Percentiles rank a stretch among this genome's conserved stretches.
Conservation (phyloP, 2,888 invertebrate species). For the Drosophila mimica region DNA sequence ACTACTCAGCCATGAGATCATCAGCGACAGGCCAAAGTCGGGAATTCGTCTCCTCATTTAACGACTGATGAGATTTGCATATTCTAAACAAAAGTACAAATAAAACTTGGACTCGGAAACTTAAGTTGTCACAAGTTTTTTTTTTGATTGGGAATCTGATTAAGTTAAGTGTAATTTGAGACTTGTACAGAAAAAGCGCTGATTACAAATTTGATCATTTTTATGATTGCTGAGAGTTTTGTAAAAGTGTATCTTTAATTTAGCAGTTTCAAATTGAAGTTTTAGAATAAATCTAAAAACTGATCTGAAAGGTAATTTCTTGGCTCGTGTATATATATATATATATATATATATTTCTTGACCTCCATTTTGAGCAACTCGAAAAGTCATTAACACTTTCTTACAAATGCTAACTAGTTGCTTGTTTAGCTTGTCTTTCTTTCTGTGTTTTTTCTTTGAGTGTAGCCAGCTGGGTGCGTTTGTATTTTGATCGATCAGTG, state of each 20-base stretch:
- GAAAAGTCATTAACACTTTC: not conserved
- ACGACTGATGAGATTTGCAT: slow-evolving; percentile 38
- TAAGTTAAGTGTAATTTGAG: not conserved
- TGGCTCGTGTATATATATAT: not conserved
- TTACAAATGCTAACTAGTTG: not conserved
- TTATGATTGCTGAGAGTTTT: no score
- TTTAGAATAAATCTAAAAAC: not conserved
- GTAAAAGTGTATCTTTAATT: no score
- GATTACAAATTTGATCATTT: no score
- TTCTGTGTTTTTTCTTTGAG: slow-evolving; percentile 21
- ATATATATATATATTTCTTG: not conserved
- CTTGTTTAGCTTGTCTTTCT: not conserved
- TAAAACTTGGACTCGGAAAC: not conserved
- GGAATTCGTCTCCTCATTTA: slow-evolving; percentile 4
- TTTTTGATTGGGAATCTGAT: not conserved
- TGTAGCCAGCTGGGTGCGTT: slow-evolving; percentile 44
- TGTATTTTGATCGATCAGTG: slow-evolving; percentile 57
- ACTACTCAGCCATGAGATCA: slow-evolving; percentile 37
- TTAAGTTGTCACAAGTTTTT: not conserved
- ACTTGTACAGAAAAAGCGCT: no score
- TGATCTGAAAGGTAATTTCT: not conserved
- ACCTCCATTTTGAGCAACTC: not conserved
- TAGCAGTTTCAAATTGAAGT: no score
- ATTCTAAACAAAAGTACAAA: slow-evolving; percentile 1
- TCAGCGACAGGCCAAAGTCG: slow-evolving; percentile 19